These are phyloP conservation scores for Vanessa atalanta DNA, from an alignment of 1,140 invertebrate species.

Conservation along the genomic window DNA sequence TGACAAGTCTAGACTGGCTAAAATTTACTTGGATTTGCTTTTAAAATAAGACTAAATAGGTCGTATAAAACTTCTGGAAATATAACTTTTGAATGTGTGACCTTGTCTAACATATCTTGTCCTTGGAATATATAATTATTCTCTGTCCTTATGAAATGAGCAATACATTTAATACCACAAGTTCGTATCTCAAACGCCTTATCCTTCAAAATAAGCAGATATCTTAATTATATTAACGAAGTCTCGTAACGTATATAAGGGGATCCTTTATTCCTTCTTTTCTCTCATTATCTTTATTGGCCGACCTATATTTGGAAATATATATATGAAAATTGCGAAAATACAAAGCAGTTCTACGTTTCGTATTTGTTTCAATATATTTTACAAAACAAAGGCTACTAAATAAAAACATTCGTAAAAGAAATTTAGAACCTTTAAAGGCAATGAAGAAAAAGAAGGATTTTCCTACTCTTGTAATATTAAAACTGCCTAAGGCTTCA, in stretches of 20 bases:
- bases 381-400: not conserved
- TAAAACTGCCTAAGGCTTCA: not conserved
- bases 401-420: not conserved
- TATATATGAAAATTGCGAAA: too few relatives aligned
- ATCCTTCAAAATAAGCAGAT: too few relatives aligned
- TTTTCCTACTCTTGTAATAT: not conserved
- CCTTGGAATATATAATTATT: not conserved
- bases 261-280: too few relatives aligned
- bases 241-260: too few relatives aligned
- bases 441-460: not conserved
- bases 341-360: not conserved
- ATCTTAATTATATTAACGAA: too few relatives aligned
- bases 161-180: too few relatives aligned
- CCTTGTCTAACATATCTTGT: not conserved
- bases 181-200: too few relatives aligned
- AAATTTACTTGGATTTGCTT: not conserved
- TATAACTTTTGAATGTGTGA: not conserved
- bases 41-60: not conserved
- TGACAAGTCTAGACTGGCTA: constrained; percentile 1
- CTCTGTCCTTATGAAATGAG: too few relatives aligned
- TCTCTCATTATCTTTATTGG: too few relatives aligned
- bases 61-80: not conserved
- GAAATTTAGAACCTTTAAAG: not conserved
- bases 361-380: not conserved
- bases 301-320: too few relatives aligned